Base-by-base conservation (phyloP, 2,113 vertebrate genomes). In the Steatornis caripensis region DNA sequence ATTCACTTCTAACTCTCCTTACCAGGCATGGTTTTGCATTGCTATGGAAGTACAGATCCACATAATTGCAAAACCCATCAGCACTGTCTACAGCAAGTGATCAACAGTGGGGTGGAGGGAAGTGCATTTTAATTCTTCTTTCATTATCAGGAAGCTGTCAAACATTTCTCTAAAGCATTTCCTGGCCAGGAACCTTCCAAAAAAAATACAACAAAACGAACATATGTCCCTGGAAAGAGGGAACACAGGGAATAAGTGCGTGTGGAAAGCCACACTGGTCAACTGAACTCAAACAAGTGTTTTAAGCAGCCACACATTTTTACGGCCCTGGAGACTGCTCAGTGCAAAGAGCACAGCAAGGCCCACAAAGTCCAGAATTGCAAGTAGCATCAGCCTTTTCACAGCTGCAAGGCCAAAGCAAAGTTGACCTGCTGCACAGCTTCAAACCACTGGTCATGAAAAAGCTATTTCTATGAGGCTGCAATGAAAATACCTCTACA, bases 111-210 rank as follows among this genome's bases (percentile, higher is more conserved):
- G 34, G 14, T 34, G 49, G 27, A 89, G 32, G 61, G 69, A 64
- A 95, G 18, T 11, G 37, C 77, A 71, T 75, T 93, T 92, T 71
- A 81, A 41, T 49, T 57, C 53, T 89, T 54, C 71, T 87, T 77
- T 74, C 76, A 58, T 58, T 84, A 86, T 36, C 87, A 95, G 89
- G 91, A 94, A 95, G 81, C 77, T 72, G 84, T 49, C 57, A 94
- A 89, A 83, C 29, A 74, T 84, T 81, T 72, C 41, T 85, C 74
- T 93, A 39, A 95, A 80, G 54, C 49, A 95, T 78, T 97, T 95
- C 84, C 92, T 93, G 70, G 32, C 37, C 37, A 93, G 65, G 32
- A 87, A 72, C 21, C 41, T 89, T 78, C 46, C 16, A 48, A 37
- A 76, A 85, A 87, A 87, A 95, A 84, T 3, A 58, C 41, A 81